phyloP scores from a whole-genome alignment of 2,113 vertebrate genomes.

The Stigmatopora argus region DNA sequence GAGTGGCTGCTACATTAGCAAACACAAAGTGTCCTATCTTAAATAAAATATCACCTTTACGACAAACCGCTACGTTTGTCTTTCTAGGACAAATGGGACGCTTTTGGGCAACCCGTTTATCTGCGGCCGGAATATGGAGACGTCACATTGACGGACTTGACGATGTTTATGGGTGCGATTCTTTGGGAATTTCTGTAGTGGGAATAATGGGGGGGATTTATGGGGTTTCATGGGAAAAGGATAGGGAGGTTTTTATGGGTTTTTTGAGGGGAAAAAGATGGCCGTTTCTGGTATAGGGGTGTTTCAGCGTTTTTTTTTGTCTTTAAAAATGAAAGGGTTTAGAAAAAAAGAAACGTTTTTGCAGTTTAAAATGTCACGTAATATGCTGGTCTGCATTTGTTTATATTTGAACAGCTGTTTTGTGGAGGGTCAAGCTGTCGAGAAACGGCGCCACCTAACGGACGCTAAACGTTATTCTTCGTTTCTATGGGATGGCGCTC shows the following conservation, averaged over 20 bases:
- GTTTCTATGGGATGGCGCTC: too few species aligned
- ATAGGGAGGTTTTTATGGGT: not conserved
- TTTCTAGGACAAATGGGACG: conserved; percentile 66
- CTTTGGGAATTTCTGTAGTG: conserved; percentile 20
- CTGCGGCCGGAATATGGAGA: conserved; percentile 52
- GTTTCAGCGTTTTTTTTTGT: too few species aligned
- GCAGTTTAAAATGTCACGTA: too few species aligned
- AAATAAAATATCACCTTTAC: conserved; percentile 75
- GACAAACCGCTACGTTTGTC: conserved; percentile 67
- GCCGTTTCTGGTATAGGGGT: too few species aligned
- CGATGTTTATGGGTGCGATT: conserved; percentile 30
- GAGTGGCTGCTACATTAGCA: conserved; percentile 69
- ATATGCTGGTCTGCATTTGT: too few species aligned
- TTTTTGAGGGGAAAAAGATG: too few species aligned
- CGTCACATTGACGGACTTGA: conserved; percentile 47
- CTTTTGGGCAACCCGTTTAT: conserved; percentile 61
- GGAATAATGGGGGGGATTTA: conserved; percentile 32
- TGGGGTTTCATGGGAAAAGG: conserved; percentile 11
- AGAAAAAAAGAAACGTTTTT: too few species aligned
- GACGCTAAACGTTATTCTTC: too few species aligned
- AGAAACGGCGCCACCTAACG: too few species aligned
- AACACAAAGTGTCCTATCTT: conserved; percentile 60
- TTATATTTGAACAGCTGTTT: too few species aligned
- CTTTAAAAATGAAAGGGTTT: too few species aligned
- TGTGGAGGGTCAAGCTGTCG: too few species aligned